A percentile compares a stretch with the other conserved stretches of the same genome.
Evolutionary conservation across 1,140 invertebrate genomes (phyloP).

Genomic region (Cataglyphis hispanica): DNA sequence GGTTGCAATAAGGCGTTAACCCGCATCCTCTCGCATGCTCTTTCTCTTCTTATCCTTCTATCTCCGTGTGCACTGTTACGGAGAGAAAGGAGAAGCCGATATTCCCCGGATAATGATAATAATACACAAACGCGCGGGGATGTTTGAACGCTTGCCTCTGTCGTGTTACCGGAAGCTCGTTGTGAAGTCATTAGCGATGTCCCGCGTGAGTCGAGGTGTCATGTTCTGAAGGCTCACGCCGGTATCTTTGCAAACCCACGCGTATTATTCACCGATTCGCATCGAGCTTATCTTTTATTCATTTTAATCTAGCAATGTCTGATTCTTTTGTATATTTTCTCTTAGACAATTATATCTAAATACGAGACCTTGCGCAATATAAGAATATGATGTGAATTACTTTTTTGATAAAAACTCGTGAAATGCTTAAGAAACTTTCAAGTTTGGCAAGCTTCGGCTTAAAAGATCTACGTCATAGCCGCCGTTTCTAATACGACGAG

Average conservation of each 20-base stretch:
- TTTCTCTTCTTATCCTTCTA: slow-evolving; percentile 48
- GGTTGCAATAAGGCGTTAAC: slow-evolving; percentile 58
- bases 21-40: slow-evolving; percentile 14
- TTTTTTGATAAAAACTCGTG: neutral
- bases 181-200: slow-evolving; percentile 57
- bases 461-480: slow-evolving; percentile 1
- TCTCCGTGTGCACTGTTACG: slow-evolving; percentile 9
- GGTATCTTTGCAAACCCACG: neutral
- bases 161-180: slow-evolving; percentile 11
- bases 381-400: neutral
- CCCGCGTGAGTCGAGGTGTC: slow-evolving; percentile 19
- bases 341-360: neutral
- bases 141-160: slow-evolving; percentile 16
- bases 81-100: slow-evolving; percentile 49
- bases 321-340: neutral
- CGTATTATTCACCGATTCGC: neutral
- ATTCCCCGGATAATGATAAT: slow-evolving; percentile 63
- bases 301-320: neutral
- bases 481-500: slow-evolving; percentile 12
- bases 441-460: slow-evolving; percentile 12
- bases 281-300: slow-evolving; percentile 3
- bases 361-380: neutral
- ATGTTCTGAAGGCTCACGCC: neutral
- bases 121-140: slow-evolving; percentile 15
- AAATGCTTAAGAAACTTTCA: neutral